phyloP scores from a whole-genome alignment of 1,140 invertebrate species.

The Venustaconcha ellipsiformis region DNA sequence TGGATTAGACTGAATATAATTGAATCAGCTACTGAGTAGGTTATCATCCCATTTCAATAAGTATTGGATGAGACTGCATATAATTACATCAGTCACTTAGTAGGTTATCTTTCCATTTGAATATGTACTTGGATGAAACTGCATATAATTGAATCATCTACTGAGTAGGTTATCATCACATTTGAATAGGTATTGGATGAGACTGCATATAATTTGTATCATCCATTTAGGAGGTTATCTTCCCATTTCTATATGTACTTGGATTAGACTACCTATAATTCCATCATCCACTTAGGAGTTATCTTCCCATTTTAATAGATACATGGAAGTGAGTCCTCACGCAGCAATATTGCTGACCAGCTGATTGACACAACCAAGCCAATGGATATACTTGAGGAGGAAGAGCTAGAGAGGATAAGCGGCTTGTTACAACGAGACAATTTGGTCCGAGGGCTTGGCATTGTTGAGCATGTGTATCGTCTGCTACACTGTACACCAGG shows the following conservation, averaged over 20 bases:
- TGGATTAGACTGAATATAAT: too few relatives aligned
- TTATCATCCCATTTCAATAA: slow-evolving; percentile 8
- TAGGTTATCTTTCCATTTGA: background rate
- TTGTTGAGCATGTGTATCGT: slow-evolving; percentile 67
- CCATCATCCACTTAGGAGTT: background rate
- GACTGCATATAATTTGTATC: too few relatives aligned
- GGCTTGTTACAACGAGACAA: slow-evolving; percentile 67
- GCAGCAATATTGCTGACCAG: slow-evolving; percentile 40
- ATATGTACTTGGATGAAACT: slow-evolving; percentile 23
- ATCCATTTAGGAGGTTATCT: background rate
- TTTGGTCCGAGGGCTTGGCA: slow-evolving; percentile 66
- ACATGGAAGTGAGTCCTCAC: slow-evolving; percentile 24
- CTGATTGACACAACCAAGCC: slow-evolving; percentile 61
- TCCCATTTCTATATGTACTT: background rate
- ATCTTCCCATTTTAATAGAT: slow-evolving; percentile 11
- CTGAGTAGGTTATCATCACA: background rate
- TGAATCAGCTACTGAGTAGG: too few relatives aligned
- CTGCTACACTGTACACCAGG: slow-evolving; percentile 66
- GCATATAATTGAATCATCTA: too few relatives aligned
- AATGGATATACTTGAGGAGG: slow-evolving; percentile 67
- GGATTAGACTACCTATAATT: too few relatives aligned
- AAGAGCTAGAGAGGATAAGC: slow-evolving; percentile 68
- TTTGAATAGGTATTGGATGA: slow-evolving; percentile 6
- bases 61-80: background rate
- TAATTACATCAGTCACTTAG: too few relatives aligned